phyloP scores from a whole-genome alignment of 2,113 vertebrate species.

The Pelmatolapia mariae region DNA sequence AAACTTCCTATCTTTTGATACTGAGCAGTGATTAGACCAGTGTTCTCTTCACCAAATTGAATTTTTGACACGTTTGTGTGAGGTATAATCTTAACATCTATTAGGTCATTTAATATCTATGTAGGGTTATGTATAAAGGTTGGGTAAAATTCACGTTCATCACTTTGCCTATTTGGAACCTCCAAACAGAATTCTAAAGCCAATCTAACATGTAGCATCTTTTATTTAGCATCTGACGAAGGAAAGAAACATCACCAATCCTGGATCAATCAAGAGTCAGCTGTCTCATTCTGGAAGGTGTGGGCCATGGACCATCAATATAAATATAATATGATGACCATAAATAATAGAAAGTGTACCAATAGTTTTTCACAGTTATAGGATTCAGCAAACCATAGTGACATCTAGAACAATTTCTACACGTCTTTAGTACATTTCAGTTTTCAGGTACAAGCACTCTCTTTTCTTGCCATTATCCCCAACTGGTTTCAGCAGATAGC shows the following conservation, averaged over 20 bases:
- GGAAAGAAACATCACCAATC: background rate
- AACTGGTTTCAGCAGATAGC: background rate
- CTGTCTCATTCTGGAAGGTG: background rate
- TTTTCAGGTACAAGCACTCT: fast-evolving
- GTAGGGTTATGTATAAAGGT: background rate
- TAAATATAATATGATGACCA: background rate
- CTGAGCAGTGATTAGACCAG: background rate
- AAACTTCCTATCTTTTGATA: fast-evolving
- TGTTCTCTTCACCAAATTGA: background rate
- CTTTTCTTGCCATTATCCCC: background rate
- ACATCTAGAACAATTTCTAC: background rate
- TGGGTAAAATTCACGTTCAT: background rate
- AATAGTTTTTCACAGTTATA: background rate
- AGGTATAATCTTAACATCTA: background rate
- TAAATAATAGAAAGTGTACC: background rate
- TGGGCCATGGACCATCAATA: fast-evolving
- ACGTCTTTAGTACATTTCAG: background rate
- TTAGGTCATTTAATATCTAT: background rate
- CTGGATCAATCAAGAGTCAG: background rate
- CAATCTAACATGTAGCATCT: background rate
- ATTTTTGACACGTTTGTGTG: fast-evolving
- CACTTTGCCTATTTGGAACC: background rate
- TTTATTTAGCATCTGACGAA: background rate
- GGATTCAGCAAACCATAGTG: background rate
- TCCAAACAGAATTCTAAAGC: background rate